phyloP scores from a whole-genome alignment of 1,140 invertebrate genomes.

The Drosophila miranda region DNA sequence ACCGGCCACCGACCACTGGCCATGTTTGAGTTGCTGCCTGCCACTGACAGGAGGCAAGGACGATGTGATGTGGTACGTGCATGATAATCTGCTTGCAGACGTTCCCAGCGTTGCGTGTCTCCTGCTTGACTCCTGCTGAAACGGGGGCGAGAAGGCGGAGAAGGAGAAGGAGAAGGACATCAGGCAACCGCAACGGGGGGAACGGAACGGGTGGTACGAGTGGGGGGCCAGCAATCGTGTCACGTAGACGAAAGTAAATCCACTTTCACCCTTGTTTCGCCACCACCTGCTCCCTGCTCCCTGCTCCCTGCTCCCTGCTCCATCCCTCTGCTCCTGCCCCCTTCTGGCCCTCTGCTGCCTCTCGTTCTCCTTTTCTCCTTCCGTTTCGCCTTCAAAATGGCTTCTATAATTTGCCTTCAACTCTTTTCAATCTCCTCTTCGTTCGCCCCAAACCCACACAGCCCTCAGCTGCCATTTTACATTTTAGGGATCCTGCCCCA shows the following conservation, averaged over 20 bases:
- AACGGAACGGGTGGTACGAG: constrained; percentile 3
- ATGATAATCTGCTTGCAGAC: constrained; percentile 76
- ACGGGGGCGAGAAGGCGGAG: neutral
- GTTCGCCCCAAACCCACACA: too few species aligned
- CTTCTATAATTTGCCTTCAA: constrained; percentile 70
- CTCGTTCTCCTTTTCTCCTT: neutral
- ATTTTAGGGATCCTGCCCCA: constrained; percentile 18
- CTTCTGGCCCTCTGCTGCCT: neutral
- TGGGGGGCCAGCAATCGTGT: constrained; percentile 50
- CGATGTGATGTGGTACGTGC: constrained; percentile 26
- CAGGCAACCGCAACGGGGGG: constrained; percentile 27
- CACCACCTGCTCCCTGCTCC: neutral
- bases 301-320: too few species aligned
- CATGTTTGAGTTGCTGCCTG: constrained; percentile 48
- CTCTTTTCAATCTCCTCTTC: constrained; percentile 5
- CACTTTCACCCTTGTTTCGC: constrained; percentile 72
- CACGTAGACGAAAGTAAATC: constrained; percentile 78
- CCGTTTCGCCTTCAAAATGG: constrained; percentile 57
- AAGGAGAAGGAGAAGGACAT: constrained; percentile 11
- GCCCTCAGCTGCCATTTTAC: constrained; percentile 18
- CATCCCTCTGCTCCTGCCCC: neutral
- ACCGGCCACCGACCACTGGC: neutral
- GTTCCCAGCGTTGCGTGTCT: constrained; percentile 74
- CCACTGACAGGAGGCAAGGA: constrained; percentile 63
- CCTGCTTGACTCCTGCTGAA: constrained; percentile 42